Conservation (phyloP, 1,140 invertebrate genomes). For the Diorhabda carinulata region DNA sequence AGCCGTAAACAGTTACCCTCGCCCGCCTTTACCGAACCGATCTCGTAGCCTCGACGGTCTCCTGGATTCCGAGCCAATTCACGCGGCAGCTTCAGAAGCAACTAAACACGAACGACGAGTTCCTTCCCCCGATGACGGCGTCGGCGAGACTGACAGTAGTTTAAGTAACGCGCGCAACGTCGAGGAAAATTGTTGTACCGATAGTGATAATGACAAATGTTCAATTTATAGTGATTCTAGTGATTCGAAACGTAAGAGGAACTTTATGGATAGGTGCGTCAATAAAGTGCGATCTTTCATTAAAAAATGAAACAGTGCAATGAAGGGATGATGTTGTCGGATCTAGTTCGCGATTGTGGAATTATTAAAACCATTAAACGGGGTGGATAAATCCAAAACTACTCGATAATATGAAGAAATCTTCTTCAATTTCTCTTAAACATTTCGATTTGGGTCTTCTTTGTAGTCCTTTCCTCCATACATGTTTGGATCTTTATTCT, state of each 20-base stretch:
- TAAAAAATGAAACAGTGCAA: slow-evolving; percentile 52
- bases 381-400: no score
- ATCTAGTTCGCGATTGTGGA: no score
- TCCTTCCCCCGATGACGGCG: slow-evolving; percentile 40
- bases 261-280: slow-evolving; percentile 74
- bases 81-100: slow-evolving; percentile 25
- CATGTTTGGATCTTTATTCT: no score
- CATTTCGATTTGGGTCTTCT: no score
- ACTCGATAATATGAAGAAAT: no score
- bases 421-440: no score
- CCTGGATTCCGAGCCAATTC: slow-evolving; percentile 41
- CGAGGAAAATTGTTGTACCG: slow-evolving; percentile 44
- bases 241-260: slow-evolving; percentile 59
- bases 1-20: slow-evolving; percentile 31
- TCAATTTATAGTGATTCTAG: slow-evolving; percentile 44
- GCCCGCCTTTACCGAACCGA: slow-evolving; percentile 48
- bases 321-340: no score
- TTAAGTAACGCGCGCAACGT: slow-evolving; percentile 45
- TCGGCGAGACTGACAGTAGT: slow-evolving; percentile 21
- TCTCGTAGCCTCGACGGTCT: slow-evolving; percentile 69
- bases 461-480: no score
- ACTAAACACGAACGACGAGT: slow-evolving; percentile 34
- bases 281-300: slow-evolving; percentile 72
- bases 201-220: slow-evolving; percentile 38
- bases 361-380: no score